phyloP scores from a whole-genome alignment of 1,140 invertebrate species.

The Lasaia peninsularis region DNA sequence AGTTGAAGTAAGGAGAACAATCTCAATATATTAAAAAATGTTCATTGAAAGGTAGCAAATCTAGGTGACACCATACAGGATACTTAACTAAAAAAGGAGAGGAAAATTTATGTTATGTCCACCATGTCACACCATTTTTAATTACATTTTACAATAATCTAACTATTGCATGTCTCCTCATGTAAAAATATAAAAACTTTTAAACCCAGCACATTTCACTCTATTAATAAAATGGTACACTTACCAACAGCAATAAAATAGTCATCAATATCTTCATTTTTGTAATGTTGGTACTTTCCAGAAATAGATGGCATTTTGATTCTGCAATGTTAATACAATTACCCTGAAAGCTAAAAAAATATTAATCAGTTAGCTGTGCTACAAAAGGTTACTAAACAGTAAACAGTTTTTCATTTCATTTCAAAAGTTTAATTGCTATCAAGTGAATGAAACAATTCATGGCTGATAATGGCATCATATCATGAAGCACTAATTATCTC shows the following conservation, averaged over 20 bases:
- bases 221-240: constrained; percentile 23
- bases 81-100: no score
- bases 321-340: not conserved
- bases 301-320: constrained; percentile 68
- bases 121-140: no score
- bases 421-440: not conserved
- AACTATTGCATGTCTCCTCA: not conserved
- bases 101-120: no score
- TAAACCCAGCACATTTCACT: no score
- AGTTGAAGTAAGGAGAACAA: no score
- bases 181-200: not conserved
- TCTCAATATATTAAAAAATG: no score
- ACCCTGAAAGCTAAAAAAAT: not conserved
- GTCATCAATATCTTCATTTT: constrained; percentile 81
- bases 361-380: not conserved
- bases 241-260: constrained; percentile 80
- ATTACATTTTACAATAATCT: no score
- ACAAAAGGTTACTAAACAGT: not conserved
- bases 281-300: constrained; percentile 80
- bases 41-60: no score
- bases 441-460: not conserved
- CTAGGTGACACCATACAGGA: no score
- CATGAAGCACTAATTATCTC: constrained; percentile 4
- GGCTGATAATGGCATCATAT: not conserved
- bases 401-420: not conserved